Base-by-base conservation (phyloP, 2,797 vertebrate species). In the Glossophaga mutica region DNA sequence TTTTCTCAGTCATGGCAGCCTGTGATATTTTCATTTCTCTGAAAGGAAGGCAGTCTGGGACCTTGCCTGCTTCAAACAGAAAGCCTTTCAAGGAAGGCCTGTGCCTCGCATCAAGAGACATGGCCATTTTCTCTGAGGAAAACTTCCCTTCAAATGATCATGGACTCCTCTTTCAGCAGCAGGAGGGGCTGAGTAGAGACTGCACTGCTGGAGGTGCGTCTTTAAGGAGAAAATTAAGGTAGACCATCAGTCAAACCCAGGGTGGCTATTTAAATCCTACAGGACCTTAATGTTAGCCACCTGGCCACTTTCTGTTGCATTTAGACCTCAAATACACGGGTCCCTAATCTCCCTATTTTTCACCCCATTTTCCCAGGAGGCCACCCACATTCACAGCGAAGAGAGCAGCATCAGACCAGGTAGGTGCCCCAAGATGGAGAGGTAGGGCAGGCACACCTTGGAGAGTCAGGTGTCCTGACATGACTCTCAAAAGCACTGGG, bases 1-100 rank as follows among this genome's bases (percentile, higher is more conserved):
- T 76, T 59, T 85, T 95, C 85, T 84, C 71, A 37, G 68, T 37
- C 46, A 67, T 48, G 3, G 0, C 77, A 67, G 83, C 76, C 94
- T 88, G 21, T 77, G 84, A 76, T 94, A 73, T 91, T 96, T 93
- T 94, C 93, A 86, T 97, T 79, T 87, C 90, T 95, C 57, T 74
- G 70, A 91, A 90, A 91, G 81, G 71, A 95, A 97, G 68, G 84
- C 29, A 0, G 77, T 32, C 62, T 79, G 87, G 81, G 87, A 59
- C 79, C 57, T 85, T 90, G 68, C 91, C 22, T 77, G 39, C 76
- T 97, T 85, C 29, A 32, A 91, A 86, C 59, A 90, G 71, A 85
- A 94, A 94, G 57, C 8, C 77, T 90, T 97, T 95, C 91, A 96
- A 96, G 86, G 81, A 91, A 67, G 12, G n/a, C 55, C 70, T 77